Evolutionary conservation across 2,888 invertebrate species (phyloP), one percentile per base, ranked within the genome.

Genomic region (Ophioninae sp.): DNA sequence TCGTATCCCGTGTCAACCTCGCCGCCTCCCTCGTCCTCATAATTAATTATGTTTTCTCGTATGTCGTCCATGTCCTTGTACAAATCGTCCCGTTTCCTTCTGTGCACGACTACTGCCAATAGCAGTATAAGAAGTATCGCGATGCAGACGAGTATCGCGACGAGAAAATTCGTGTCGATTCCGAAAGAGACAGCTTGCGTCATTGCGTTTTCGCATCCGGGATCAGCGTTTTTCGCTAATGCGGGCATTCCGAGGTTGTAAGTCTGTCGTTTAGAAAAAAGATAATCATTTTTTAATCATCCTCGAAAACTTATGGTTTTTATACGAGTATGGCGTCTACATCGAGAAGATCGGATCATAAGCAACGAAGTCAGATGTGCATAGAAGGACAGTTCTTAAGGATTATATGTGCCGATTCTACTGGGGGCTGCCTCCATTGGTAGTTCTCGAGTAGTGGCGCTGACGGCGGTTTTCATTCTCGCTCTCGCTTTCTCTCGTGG

Each of bases 11-110:
- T 97, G 91, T 99, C 99, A 0, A 98, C 98, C 93, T 99, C 98
- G 91, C 99, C 99, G 91, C 99, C 99, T 20, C 99, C 99, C 93
- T 99, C 99, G 90, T 99, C 99, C 91, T 98, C 98, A 91, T 99
- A 99, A 88, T 98, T 98, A 88, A 99, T 98, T 85, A 99, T 98
- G 89, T 98, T 99, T 93, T 99, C 99, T 82, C 99, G 94, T 50
- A 99, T 98, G 91, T 99, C 99, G 90, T 99, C 99, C 87, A 98
- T 96, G 89, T 99, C 98, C 91, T 98, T 98, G 62, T 97, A 96
- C 94, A 97, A 96, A 79, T 97, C 97, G 89, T 97, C 97, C 81
- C 97, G 96, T 87, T 97, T 95, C 64, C 96, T 94, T 87, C 97
- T 96, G 88, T 98, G 97, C n/a, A 98, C 97, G 0, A 98, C 97